These are phyloP conservation scores for Cynodonichthys magdalenae DNA, from an alignment of 2,797 vertebrate genomes.

Conservation along the genomic window DNA sequence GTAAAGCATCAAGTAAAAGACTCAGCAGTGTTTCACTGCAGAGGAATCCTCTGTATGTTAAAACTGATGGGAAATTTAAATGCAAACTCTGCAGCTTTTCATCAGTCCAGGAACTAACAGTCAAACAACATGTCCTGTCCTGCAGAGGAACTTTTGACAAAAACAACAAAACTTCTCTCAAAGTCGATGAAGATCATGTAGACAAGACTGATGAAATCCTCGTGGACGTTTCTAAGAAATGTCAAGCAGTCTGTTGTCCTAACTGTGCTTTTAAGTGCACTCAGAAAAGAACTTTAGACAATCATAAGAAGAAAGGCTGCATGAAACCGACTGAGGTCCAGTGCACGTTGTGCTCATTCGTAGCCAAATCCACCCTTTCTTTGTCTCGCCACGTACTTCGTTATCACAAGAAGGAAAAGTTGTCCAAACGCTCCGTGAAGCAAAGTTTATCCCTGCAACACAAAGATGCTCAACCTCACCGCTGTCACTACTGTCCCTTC, in stretches of 20 bases:
- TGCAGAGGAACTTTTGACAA: conserved; percentile 58
- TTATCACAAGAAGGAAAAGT: conserved; percentile 69
- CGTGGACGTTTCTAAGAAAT: conserved; percentile 25
- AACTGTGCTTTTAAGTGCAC: conserved; percentile 87
- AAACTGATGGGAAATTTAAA: conserved; percentile 79
- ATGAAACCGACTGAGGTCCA: conserved; percentile 77
- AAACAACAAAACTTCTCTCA: conserved; percentile 16
- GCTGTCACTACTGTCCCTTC: conserved; percentile 89
- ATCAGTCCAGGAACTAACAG: conserved; percentile 82
- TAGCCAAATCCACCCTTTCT: conserved; percentile 76
- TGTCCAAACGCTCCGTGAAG: conserved; percentile 75
- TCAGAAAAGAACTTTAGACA: conserved; percentile 84
- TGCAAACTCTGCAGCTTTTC: conserved; percentile 86
- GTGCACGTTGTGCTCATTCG: conserved; percentile 84
- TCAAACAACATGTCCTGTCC: conserved; percentile 79
- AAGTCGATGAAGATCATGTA: neutral
- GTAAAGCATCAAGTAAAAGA: conserved; percentile 14
- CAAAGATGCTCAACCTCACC: conserved; percentile 83
- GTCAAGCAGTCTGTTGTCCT: conserved; percentile 80
- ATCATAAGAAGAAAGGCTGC: conserved; percentile 85
- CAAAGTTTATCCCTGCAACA: conserved; percentile 89
- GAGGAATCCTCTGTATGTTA: conserved; percentile 19
- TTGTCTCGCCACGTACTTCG: conserved; percentile 76
- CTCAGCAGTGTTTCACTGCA: neutral
- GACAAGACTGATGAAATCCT: neutral